Conservation (phyloP, 1,140 invertebrate species). For the Akabosia matsudoensis region DNA sequence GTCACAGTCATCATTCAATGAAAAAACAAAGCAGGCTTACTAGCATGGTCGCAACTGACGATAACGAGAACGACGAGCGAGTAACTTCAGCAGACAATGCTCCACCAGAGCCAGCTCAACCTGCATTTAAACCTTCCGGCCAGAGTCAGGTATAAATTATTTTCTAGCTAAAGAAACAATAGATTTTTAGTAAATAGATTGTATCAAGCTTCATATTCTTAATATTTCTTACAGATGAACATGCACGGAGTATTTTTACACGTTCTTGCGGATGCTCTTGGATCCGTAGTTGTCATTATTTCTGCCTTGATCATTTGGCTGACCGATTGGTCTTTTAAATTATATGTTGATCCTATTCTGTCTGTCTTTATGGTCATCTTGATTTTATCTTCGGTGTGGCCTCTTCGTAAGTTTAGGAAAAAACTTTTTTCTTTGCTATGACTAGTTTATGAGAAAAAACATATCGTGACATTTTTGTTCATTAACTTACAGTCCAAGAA, state of each 20-base stretch:
- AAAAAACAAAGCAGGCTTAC: conserved; percentile 54
- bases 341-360: conserved; percentile 90
- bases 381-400: conserved; percentile 80
- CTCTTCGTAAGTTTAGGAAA: conserved; percentile 55
- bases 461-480: conserved; percentile 2
- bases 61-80: conserved; percentile 75
- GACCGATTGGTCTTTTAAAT: conserved; percentile 71
- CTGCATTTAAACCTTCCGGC: conserved; percentile 42
- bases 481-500: conserved; percentile 46
- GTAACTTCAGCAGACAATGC: conserved; percentile 55
- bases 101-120: conserved; percentile 52
- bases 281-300: conserved; percentile 92
- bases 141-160: conserved; percentile 37
- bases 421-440: not conserved
- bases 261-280: conserved; percentile 85
- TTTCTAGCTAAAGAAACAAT: not conserved
- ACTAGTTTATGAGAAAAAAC: not conserved
- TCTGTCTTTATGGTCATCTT: conserved; percentile 77
- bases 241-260: conserved; percentile 97
- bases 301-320: conserved; percentile 86
- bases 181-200: not conserved
- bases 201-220: conserved; percentile 21
- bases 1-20: conserved; percentile 60
- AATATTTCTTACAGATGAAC: conserved; percentile 78
- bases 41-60: conserved; percentile 62